Evolutionary conservation across 2,113 vertebrate species (phyloP).

Genomic region (Tonatia bakeri): DNA sequence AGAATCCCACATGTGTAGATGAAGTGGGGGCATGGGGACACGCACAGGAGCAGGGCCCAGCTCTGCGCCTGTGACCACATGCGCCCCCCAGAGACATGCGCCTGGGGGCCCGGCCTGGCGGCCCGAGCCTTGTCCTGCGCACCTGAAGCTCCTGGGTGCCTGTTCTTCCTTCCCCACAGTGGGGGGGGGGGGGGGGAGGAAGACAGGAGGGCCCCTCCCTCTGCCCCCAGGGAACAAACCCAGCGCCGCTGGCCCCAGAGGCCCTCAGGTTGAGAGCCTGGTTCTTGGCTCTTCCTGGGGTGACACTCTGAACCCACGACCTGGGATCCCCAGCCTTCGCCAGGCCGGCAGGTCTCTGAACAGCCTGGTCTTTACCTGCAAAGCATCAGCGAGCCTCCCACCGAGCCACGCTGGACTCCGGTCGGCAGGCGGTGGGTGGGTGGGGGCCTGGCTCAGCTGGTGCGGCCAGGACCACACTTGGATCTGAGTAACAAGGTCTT

Average conservation of each 20-base stretch:
- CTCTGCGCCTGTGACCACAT: background rate
- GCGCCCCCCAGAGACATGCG: background rate
- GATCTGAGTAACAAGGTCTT: background rate
- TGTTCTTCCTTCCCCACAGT: accelerated
- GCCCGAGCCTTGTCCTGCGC: too few relatives aligned
- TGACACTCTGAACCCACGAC: background rate
- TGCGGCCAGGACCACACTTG: background rate
- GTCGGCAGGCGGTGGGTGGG: background rate
- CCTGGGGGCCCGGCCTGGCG: background rate
- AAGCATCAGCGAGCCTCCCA: too few relatives aligned
- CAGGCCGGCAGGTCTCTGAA: accelerated
- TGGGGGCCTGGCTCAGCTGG: background rate
- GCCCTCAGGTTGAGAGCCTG: accelerated
- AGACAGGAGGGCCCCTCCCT: background rate
- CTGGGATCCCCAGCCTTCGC: background rate
- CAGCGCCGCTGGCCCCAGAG: accelerated
- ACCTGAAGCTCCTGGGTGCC: accelerated
- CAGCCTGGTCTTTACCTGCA: background rate
- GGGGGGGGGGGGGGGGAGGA: too few relatives aligned
- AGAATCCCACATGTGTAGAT: too few relatives aligned
- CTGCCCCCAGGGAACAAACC: background rate
- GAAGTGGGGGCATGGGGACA: background rate
- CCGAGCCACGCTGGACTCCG: background rate
- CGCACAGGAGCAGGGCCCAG: background rate
- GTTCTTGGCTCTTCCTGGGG: background rate